These are phyloP conservation scores for Pocillopora grandis DNA, from an alignment of 92 coral and sea anemone genomes.

Conservation along the genomic window DNA sequence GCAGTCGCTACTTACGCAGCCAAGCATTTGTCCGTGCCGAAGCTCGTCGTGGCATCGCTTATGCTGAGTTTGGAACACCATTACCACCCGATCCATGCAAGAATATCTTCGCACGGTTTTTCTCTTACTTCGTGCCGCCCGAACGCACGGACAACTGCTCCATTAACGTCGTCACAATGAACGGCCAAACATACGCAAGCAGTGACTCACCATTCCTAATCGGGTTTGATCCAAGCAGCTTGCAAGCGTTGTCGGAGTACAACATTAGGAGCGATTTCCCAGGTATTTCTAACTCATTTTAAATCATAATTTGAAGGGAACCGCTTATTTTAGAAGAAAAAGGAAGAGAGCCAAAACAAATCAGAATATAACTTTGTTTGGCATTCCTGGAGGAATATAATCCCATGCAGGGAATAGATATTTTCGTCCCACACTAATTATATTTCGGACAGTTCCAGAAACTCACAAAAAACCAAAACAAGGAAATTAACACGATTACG, in stretches of 20 bases:
- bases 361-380: too few relatives aligned
- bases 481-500: background rate
- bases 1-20: slow-evolving; percentile 85
- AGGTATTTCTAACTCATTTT: slow-evolving; percentile 44
- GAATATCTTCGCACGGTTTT: slow-evolving; percentile 93
- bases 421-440: background rate
- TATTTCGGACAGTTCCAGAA: background rate
- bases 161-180: slow-evolving; percentile 67
- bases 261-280: slow-evolving; percentile 84
- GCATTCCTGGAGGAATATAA: background rate
- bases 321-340: too few relatives aligned
- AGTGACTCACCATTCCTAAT: slow-evolving; percentile 93
- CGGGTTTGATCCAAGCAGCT: slow-evolving; percentile 75
- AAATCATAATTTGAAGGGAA: too few relatives aligned
- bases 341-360: too few relatives aligned
- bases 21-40: slow-evolving; percentile 83
- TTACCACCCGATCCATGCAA: slow-evolving; percentile 96
- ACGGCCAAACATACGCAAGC: slow-evolving; percentile 84
- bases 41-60: slow-evolving; percentile 72
- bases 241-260: slow-evolving; percentile 67
- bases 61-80: slow-evolving; percentile 96
- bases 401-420: background rate
- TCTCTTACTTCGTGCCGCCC: slow-evolving; percentile 90
- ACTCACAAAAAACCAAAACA: background rate
- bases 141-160: slow-evolving; percentile 93